Evolutionary conservation across 2,113 vertebrate genomes (phyloP).

Genomic region (Megaptera novaeangliae): DNA sequence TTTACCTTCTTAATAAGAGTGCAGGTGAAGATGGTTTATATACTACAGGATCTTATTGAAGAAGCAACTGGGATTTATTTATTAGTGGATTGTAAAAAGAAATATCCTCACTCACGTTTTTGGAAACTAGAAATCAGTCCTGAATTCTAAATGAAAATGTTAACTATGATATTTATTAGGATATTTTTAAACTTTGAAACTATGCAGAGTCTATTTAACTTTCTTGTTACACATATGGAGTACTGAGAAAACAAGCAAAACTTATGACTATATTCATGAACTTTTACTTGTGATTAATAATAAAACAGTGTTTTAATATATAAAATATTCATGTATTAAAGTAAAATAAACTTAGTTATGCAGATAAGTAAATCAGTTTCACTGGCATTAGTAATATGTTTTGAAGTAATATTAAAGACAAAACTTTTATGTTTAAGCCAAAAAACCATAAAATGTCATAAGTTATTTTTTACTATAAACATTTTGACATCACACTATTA

Average conservation of each 20-base stretch:
- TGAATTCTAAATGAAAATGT: not conserved
- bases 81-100: not conserved
- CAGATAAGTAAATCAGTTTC: not conserved
- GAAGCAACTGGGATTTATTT: not conserved
- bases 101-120: not conserved
- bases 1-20: not conserved
- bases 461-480: conserved; percentile 34
- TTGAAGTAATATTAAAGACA: conserved; percentile 1
- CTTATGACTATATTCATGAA: not conserved
- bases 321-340: not conserved
- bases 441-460: conserved; percentile 19
- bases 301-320: not conserved
- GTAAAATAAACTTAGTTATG: not conserved
- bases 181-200: not conserved
- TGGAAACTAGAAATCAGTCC: not conserved
- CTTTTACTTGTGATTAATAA: conserved; percentile 6
- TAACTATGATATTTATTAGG: not conserved
- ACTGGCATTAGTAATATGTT: not conserved
- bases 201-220: not conserved
- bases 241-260: not conserved
- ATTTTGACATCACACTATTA: conserved; percentile 19
- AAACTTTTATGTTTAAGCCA: conserved; percentile 2
- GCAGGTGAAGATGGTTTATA: not conserved
- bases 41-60: not conserved
- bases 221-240: not conserved